Conservation (phyloP, 2,888 invertebrate genomes). For the Philhelius pedissequus region DNA sequence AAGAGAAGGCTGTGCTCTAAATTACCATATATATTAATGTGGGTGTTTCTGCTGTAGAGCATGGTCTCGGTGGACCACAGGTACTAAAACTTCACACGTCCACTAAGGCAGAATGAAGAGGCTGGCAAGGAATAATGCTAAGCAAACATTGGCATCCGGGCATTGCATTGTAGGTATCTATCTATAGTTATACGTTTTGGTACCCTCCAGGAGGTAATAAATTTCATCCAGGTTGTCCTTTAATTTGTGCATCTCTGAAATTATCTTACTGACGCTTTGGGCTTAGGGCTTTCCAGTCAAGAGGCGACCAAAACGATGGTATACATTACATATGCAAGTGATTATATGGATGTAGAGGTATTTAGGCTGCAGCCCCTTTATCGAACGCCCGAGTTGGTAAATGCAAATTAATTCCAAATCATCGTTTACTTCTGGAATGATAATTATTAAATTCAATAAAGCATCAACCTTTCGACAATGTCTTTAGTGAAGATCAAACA, state of each 20-base stretch:
- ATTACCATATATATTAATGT: conserved; percentile 28
- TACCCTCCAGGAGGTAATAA: conserved; percentile 26
- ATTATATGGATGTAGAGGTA: background rate
- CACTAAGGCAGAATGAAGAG: conserved; percentile 28
- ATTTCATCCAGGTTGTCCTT: conserved; percentile 49
- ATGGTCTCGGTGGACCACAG: conserved; percentile 25
- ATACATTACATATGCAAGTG: background rate
- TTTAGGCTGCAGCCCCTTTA: conserved; percentile 31
- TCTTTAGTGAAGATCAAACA: background rate
- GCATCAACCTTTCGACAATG: conserved; percentile 1
- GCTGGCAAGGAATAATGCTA: conserved; percentile 19
- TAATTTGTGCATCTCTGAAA: conserved; percentile 31
- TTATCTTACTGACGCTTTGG: background rate
- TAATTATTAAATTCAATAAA: conserved; percentile 54
- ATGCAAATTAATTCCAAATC: conserved; percentile 61
- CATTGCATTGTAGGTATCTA: background rate
- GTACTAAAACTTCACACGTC: conserved; percentile 27
- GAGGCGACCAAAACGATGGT: background rate
- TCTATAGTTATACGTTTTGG: background rate
- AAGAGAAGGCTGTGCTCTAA: background rate
- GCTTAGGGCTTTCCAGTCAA: background rate
- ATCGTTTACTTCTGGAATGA: conserved; percentile 37
- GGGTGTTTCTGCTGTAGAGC: conserved; percentile 16
- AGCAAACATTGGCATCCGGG: conserved; percentile 7
- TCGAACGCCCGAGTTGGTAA: conserved; percentile 9